Percentiles rank a stretch among this genome's conserved stretches.
Conservation (phyloP, 2,888 invertebrate genomes). For the Himalopsyche kuldschensis region DNA sequence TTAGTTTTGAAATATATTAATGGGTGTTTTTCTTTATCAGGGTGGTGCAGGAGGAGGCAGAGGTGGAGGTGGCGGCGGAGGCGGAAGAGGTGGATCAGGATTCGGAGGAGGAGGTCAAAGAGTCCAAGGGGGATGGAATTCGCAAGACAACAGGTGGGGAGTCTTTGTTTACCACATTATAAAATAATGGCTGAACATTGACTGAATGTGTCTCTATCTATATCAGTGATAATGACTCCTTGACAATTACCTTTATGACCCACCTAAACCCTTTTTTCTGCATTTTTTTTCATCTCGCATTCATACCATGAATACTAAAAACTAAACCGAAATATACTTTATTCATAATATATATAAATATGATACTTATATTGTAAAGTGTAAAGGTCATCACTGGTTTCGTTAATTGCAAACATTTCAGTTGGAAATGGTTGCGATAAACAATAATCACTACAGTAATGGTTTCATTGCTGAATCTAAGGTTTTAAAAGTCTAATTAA, state of each 20-base stretch:
- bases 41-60: constrained; percentile 46
- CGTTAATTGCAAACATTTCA: no score
- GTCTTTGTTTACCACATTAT: not conserved
- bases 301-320: not conserved
- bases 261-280: not conserved
- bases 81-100: constrained; percentile 45
- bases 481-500: no score
- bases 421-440: no score
- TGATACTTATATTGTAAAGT: no score
- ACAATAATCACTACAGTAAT: no score
- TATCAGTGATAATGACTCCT: no score
- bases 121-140: constrained; percentile 41
- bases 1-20: not conserved
- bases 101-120: constrained; percentile 42
- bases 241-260: not conserved
- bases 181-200: no score
- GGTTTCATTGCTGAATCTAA: no score
- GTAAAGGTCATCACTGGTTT: no score
- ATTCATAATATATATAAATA: no score
- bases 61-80: constrained; percentile 44
- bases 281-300: not conserved
- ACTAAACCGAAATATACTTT: no score
- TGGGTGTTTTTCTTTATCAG: not conserved
- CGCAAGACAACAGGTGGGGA: constrained; percentile 40
- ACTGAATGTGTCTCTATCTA: no score